Base-by-base conservation (phyloP, 2,888 invertebrate genomes). In the Lithosia quadra region DNA sequence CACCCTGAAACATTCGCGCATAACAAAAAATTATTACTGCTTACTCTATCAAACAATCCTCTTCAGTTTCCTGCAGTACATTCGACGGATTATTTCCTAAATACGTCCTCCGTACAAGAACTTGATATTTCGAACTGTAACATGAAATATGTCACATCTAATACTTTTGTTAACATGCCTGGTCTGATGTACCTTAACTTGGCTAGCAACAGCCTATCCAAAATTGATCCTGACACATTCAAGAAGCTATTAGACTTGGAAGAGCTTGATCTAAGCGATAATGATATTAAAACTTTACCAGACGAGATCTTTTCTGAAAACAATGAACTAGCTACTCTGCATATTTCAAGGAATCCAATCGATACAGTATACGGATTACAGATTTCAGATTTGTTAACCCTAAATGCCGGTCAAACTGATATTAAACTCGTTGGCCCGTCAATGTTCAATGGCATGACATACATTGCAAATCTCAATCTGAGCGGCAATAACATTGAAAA, bases 261-360 rank as follows among this genome's bases (percentile, higher is more conserved):
- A 85, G 97, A 97, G 83, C 89, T 98, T 36, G 97, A 97, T 83
- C 91, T 98, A 11, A 97, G 97, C 22, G 95, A 96, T 77, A 98
- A 98, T 85, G 92, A 95, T 9, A 95, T 98, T 39, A 95, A 93
- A 74, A 95, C 95, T 4, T 90, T 98, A 63, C 96, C 97, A 0
- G 88, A 93, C 11, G 96, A 96, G 15, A 91, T 97, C 53, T 97
- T 98, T 87, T 95, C 96, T 10, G 95, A 96, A 71, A 97, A 97
- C 71, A 92, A 91, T 39, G 96, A 96, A 74, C 90, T 98, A 64
- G 96, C 96, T 64, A 96, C 96, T 8, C 95, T 98, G 22, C 96
- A 96, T 80, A 92, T 97, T 78, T 96, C 96, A 85, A 96, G 96
- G 79, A 97, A 97, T 84, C 96, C 97, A 0, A 95, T 97, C 75